Conservation (phyloP, 1,140 invertebrate species). For the Drosophila kikkawai region DNA sequence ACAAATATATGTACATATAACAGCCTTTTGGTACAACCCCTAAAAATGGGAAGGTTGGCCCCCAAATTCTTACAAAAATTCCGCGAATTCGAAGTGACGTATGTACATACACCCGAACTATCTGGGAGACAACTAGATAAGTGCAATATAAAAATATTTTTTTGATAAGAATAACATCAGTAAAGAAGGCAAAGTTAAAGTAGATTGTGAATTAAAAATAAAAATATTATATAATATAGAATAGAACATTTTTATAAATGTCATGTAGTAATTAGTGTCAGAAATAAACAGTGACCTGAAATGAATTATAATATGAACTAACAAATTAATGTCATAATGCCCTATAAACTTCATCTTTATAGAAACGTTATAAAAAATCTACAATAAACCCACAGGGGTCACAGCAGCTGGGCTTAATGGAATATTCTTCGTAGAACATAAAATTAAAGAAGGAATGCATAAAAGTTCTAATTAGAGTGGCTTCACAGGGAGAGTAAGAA, state of each 20-base stretch:
- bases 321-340: too few relatives aligned
- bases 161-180: conserved; percentile 8
- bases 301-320: not conserved
- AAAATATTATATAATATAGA: not conserved
- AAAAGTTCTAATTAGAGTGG: not conserved
- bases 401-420: not conserved
- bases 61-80: not conserved
- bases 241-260: too few relatives aligned
- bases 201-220: not conserved
- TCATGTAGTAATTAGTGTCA: not conserved
- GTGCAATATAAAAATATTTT: not conserved
- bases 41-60: not conserved
- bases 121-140: conserved; percentile 4
- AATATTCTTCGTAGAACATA: not conserved
- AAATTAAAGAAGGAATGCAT: not conserved
- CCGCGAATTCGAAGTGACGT: not conserved
- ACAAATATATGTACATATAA: not conserved
- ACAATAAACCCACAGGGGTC: not conserved
- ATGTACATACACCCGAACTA: not conserved
- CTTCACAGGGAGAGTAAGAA: not conserved
- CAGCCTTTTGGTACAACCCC: not conserved
- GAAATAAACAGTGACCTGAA: not conserved
- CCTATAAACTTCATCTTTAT: too few relatives aligned
- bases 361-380: not conserved
- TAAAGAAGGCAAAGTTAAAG: not conserved